Evolutionary conservation across 2,113 vertebrate genomes (phyloP).

Genomic region (Solea senegalensis): DNA sequence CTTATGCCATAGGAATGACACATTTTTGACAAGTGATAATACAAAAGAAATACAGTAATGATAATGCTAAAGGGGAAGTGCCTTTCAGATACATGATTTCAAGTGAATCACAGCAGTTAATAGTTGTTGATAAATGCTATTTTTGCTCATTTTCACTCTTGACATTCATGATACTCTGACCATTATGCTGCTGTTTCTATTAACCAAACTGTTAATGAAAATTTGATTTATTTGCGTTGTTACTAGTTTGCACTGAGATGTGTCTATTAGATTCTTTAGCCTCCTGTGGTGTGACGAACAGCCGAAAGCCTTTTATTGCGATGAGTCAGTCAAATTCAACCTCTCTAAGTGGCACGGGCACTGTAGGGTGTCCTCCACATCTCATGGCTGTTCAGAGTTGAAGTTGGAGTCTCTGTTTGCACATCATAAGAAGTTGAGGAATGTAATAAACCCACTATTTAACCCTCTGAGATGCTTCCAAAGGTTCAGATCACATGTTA

Average conservation of each 20-base stretch:
- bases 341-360: slow-evolving; percentile 30
- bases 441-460: slow-evolving; percentile 81
- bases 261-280: slow-evolving; percentile 78
- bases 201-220: slow-evolving; percentile 85
- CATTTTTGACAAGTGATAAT: slow-evolving; percentile 55
- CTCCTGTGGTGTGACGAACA: slow-evolving; percentile 76
- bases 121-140: slow-evolving; percentile 80
- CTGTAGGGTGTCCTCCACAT: slow-evolving; percentile 44
- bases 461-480: slow-evolving; percentile 80
- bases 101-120: slow-evolving; percentile 66
- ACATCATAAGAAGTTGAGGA: slow-evolving; percentile 75
- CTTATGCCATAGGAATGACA: slow-evolving; percentile 49
- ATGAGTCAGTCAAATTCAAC: slow-evolving; percentile 62
- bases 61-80: slow-evolving; percentile 77
- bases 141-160: slow-evolving; percentile 84
- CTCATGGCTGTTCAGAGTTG: slow-evolving; percentile 51
- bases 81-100: slow-evolving; percentile 59
- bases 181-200: slow-evolving; percentile 92
- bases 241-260: slow-evolving; percentile 82
- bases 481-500: slow-evolving; percentile 24
- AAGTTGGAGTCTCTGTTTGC: slow-evolving; percentile 68
- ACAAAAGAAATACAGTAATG: slow-evolving; percentile 66
- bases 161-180: slow-evolving; percentile 85
- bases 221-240: slow-evolving; percentile 85
- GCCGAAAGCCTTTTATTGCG: slow-evolving; percentile 68